These are phyloP conservation scores for Morus bassanus DNA, from an alignment of 2,797 vertebrate species.

Conservation along the genomic window DNA sequence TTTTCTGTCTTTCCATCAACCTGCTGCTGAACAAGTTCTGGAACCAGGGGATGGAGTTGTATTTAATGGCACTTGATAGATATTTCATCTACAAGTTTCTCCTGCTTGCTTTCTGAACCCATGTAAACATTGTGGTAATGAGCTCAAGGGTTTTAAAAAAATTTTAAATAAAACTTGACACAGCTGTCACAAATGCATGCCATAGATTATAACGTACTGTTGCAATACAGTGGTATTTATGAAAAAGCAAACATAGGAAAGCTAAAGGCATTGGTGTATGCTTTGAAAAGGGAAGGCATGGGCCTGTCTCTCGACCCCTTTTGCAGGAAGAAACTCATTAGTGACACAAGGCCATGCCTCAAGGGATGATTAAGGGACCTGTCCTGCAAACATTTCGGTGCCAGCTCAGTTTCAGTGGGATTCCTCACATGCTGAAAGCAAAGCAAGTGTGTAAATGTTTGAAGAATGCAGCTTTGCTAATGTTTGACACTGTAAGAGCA, in stretches of 20 bases:
- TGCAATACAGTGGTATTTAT: not conserved
- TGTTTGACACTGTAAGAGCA: not conserved
- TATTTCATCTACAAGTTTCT: not conserved
- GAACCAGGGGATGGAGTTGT: not conserved
- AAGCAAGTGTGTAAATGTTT: not conserved
- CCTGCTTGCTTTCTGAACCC: not conserved
- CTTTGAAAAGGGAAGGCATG: not conserved
- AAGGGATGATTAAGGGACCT: not conserved
- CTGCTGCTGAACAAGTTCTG: not conserved
- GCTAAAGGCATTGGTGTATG: not conserved
- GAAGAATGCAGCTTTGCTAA: not conserved
- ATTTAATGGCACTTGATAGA: not conserved
- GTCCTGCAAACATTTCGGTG: not conserved
- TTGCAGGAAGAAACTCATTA: slow-evolving; percentile 1
- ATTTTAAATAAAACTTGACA: not conserved
- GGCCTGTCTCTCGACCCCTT: not conserved
- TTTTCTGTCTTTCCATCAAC: not conserved
- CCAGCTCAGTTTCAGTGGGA: not conserved
- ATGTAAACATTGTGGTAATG: not conserved
- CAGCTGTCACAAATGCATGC: not conserved
- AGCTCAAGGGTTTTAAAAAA: not conserved
- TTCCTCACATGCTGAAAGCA: not conserved
- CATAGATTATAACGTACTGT: not conserved
- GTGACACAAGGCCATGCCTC: not conserved
- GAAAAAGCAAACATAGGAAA: not conserved